Percentiles rank a stretch among this genome's conserved stretches.
These are phyloP conservation scores for Cyprinodon diabolis DNA, from an alignment of 2,797 vertebrate genomes.

Conservation along the genomic window DNA sequence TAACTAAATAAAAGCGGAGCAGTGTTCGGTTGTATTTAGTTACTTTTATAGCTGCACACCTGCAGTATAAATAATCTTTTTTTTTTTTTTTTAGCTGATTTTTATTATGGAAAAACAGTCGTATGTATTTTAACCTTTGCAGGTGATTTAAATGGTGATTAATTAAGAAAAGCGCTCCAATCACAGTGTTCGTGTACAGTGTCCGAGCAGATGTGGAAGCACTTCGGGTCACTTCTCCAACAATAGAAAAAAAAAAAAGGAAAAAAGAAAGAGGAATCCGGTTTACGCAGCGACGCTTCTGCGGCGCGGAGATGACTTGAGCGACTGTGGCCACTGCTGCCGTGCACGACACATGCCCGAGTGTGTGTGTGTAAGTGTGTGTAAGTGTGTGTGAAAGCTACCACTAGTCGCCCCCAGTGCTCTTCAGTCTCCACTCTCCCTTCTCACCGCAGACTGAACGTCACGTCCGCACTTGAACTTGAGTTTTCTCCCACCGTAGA, in stretches of 20 bases:
- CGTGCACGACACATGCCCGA: slow-evolving; percentile 32
- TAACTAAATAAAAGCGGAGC: neutral
- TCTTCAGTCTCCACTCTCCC: slow-evolving; percentile 94
- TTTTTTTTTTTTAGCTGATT: neutral
- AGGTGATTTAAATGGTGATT: neutral
- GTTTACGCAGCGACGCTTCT: slow-evolving; percentile 3
- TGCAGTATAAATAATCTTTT: neutral
- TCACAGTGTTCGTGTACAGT: neutral
- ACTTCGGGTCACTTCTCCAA: slow-evolving; percentile 9
- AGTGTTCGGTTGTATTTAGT: neutral
- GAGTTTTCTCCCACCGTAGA: slow-evolving; percentile 98
- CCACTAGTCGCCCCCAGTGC: slow-evolving; percentile 99
- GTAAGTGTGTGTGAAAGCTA: slow-evolving; percentile 88
- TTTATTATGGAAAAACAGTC: neutral
- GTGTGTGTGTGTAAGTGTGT: slow-evolving; percentile 27
- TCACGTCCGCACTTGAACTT: slow-evolving; percentile 99
- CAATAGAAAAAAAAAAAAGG: neutral
- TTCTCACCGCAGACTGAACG: slow-evolving; percentile 97
- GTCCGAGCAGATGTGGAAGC: slow-evolving; percentile 32
- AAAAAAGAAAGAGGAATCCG: slow-evolving; percentile 1
- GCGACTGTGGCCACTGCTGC: slow-evolving; percentile 60
- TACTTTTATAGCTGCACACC: neutral
- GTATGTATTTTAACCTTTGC: too few relatives aligned
- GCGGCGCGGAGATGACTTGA: slow-evolving; percentile 22
- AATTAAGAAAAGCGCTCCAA: neutral